These are phyloP conservation scores for Archaeoteleia sp. DNA, from an alignment of 2,888 invertebrate species.

Conservation along the genomic window DNA sequence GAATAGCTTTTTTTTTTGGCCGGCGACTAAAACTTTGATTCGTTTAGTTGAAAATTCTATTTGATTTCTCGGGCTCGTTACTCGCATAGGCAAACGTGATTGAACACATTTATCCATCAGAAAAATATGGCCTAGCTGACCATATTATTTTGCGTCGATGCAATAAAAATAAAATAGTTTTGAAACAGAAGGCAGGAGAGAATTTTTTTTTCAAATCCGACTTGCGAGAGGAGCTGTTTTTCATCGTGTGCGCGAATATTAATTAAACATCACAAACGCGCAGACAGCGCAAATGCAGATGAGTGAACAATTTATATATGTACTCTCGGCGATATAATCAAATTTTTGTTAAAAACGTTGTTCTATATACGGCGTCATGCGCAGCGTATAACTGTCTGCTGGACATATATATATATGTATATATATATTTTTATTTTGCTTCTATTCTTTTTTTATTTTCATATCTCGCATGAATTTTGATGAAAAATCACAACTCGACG, in stretches of 20 bases:
- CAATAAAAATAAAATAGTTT: slow-evolving; percentile 50
- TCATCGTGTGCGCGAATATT: slow-evolving; percentile 46
- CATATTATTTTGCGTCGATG: slow-evolving; percentile 54
- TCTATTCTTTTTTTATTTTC: too few relatives aligned
- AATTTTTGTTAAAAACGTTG: background rate
- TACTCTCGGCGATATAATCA: slow-evolving; percentile 19
- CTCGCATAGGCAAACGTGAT: slow-evolving; percentile 41
- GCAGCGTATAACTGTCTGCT: too few relatives aligned
- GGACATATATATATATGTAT: too few relatives aligned
- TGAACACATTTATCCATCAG: slow-evolving; percentile 50
- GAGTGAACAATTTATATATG: slow-evolving; percentile 36
- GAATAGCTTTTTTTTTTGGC: too few relatives aligned
- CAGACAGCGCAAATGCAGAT: slow-evolving; percentile 38
- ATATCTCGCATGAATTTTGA: too few relatives aligned
- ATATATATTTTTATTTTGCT: too few relatives aligned
- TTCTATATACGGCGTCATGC: too few relatives aligned
- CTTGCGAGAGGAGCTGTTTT: slow-evolving; percentile 27
- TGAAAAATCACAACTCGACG: too few relatives aligned
- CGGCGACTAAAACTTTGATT: too few relatives aligned
- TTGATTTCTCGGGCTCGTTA: slow-evolving; percentile 46
- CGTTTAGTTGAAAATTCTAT: too few relatives aligned
- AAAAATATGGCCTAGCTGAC: slow-evolving; percentile 45
- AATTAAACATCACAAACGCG: slow-evolving; percentile 45
- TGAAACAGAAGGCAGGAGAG: slow-evolving; percentile 28
- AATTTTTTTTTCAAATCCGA: slow-evolving; percentile 35